Conservation (phyloP, 2,113 vertebrate species). For the Casuarius casuarius region DNA sequence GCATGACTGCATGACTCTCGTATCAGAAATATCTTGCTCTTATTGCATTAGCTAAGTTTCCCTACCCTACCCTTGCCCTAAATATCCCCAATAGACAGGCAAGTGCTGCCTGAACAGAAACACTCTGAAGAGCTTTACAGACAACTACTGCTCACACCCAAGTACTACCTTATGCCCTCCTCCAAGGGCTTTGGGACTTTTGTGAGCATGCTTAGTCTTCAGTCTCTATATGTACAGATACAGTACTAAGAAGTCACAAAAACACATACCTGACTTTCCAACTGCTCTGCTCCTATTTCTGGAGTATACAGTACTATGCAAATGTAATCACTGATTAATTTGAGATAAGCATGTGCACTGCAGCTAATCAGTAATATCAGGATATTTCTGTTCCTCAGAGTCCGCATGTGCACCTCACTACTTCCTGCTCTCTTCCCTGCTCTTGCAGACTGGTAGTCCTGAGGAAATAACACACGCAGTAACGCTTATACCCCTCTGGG, state of each 20-base stretch:
- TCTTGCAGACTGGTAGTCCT: background rate
- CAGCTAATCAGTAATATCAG: background rate
- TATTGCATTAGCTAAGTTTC: background rate
- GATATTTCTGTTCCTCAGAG: background rate
- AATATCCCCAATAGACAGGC: background rate
- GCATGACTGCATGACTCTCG: background rate
- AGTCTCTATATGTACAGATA: background rate
- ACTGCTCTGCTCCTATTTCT: background rate
- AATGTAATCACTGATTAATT: background rate
- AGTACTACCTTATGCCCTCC: background rate
- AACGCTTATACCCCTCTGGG: background rate
- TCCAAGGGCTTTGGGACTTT: background rate
- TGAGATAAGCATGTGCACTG: background rate
- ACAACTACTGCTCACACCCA: background rate
- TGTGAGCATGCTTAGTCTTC: background rate
- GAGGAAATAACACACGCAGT: background rate
- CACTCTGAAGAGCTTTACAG: background rate
- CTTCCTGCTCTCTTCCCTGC: background rate
- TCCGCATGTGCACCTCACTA: background rate
- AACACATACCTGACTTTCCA: background rate
- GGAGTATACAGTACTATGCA: background rate
- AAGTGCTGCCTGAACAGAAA: background rate
- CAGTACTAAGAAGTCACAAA: background rate
- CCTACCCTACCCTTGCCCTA: background rate
- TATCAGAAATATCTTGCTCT: background rate